Base-by-base conservation (phyloP, 2,797 vertebrate species). In the Lycodopsis pacificus region DNA sequence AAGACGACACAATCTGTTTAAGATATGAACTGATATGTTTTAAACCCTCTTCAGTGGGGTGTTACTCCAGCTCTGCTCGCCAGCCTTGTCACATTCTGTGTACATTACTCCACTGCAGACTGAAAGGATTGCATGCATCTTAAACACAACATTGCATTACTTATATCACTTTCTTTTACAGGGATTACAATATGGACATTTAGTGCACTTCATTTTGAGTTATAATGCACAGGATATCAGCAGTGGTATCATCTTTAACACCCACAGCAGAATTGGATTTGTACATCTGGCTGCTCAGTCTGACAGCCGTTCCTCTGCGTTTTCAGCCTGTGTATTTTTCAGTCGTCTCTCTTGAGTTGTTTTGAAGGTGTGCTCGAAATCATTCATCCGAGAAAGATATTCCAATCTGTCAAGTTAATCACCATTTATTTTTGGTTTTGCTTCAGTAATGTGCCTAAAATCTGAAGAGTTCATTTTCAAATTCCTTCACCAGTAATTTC, bases 361-460 rank as follows among this genome's bases (percentile, higher is more conserved):
- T 71, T 53, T 25, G n/a, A 71, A 83, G 79, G 66, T 87, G 74
- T 61, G 22, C 71, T 81, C 10, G 38, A 77, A 82, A 36, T 82
- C 57, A 75, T 54, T 86, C 79, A 79, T 22, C 14, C 7, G 58
- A 79, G 69, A 76, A 83, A 80, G 67, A 40, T 65, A 67, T 67
- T 84, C 32, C 72, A 82, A 80, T 86, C 80, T 77, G 64, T 66
- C 17, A 59, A 84, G 15, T 83, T 81, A 79, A 91, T 90, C 71
- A 87, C 71, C 20, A 25, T 70, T 86, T 42, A 76, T 72, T 71
- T 32, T 5, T 32, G 4, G 25, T 70, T 82, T 84, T 64, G 71
- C 51, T 71, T 82, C 77, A 82, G 74, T 79, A 78, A 86, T 81
- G 63, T 70, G 63, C 72, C 68, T 40, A 36, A 82, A 86, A 79